Evolutionary conservation across 2,797 vertebrate genomes (phyloP), one percentile per base, ranked within the genome.

Genomic region (Epinephelus malabaricus): DNA sequence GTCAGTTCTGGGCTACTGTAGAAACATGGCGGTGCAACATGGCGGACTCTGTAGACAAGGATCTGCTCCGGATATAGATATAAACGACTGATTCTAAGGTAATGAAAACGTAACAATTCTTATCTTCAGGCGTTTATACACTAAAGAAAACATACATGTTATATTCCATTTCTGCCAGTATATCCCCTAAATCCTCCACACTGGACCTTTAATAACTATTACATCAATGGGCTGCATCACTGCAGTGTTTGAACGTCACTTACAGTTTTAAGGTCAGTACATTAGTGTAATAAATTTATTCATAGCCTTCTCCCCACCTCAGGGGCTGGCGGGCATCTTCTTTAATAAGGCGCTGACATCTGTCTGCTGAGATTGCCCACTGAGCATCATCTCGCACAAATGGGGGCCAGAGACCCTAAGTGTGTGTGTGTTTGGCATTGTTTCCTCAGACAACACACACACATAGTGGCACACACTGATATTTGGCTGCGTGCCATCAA

Each of bases 241-340:
- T 61, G 76, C 69, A 49, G 58, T 59, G 40, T 90, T 86, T 92
- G 86, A 89, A 79, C 89, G 78, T 83, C 89, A 83, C 87, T 94
- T 89, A 93, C 87, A 88, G 85, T 93, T 92, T 91, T 91, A 89
- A 90, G 91, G 92, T 94, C 83, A 84, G 71, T 88, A 89, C 90
- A 90, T 95, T 94, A 93, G 84, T 90, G 85, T 78, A 87, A 93
- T 92, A 85, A 89, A 94, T 94, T 82, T 95, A 95, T 94, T 95
- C 93, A 94, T 94, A 91, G 91, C 83, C 86, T 90, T 80, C 81
- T 76, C 69, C 21, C 58, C 27, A 84, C 81, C 79, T 34, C 45
- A 1, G 82, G 71, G 78, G 82, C 77, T 56, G 69, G 38, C 74
- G 76, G 84, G 72, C 83, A 78, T 87, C 88, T 65, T 62, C 86